phyloP scores from a whole-genome alignment of 2,888 invertebrate genomes.

The Epinotia nisella region DNA sequence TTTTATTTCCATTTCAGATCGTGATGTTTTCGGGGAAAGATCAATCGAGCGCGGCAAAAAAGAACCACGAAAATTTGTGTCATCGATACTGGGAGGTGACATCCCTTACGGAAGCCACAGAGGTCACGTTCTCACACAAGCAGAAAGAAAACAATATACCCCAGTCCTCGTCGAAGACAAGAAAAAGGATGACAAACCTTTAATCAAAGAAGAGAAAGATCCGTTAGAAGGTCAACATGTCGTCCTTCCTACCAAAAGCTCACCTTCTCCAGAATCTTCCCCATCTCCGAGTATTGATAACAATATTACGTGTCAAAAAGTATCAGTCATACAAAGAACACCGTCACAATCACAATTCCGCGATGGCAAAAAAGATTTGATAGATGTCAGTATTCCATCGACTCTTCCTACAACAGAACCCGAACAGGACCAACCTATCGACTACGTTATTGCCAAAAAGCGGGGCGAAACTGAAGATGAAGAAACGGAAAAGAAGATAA shows the following conservation, averaged over 20 bases:
- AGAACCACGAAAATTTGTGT: conserved; percentile 88
- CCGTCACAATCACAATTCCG: conserved; percentile 85
- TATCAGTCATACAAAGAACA: conserved; percentile 93
- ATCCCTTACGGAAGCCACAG: conserved; percentile 91
- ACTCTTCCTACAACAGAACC: conserved; percentile 84
- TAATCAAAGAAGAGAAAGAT: conserved; percentile 87
- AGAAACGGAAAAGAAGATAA: conserved; percentile 87
- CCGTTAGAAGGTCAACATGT: conserved; percentile 86
- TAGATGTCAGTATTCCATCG: conserved; percentile 81
- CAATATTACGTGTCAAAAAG: conserved; percentile 88
- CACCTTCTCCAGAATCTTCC: conserved; percentile 80
- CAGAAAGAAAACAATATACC: conserved; percentile 92
- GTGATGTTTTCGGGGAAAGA: conserved; percentile 81
- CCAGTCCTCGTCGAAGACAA: conserved; percentile 85
- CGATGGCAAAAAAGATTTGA: conserved; percentile 76
- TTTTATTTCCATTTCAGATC: conserved; percentile 74
- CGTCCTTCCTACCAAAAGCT: conserved; percentile 81
- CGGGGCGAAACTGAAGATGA: conserved; percentile 88
- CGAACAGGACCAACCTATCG: conserved; percentile 94
- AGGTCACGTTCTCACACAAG: conserved; percentile 91
- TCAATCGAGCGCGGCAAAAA: conserved; percentile 71
- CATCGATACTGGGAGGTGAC: conserved; percentile 92
- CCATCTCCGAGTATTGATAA: conserved; percentile 88
- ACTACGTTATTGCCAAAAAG: conserved; percentile 94
- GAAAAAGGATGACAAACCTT: conserved; percentile 79